A percentile compares a stretch with the other conserved stretches of the same genome.
Evolutionary conservation across 1,140 invertebrate species (phyloP).

Genomic region (Drosophila kurseongensis): DNA sequence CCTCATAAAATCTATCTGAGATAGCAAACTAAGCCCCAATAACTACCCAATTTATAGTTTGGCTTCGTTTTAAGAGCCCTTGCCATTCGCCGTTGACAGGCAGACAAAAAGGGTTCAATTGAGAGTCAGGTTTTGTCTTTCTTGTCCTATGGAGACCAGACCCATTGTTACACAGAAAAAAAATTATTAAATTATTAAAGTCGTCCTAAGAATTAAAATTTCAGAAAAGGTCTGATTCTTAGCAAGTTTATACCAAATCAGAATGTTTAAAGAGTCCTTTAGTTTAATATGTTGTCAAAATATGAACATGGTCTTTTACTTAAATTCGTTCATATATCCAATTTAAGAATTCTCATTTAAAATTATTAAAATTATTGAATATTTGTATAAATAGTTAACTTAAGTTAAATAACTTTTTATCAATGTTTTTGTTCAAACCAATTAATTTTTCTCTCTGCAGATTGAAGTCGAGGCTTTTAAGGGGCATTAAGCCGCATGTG

Average conservation of each 20-base stretch:
- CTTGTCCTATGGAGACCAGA: slow-evolving; percentile 10
- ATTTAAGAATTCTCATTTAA: too few species aligned
- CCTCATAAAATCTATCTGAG: slow-evolving; percentile 17
- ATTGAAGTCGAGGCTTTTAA: slow-evolving; percentile 7
- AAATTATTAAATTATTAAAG: too few species aligned
- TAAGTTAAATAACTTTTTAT: too few species aligned
- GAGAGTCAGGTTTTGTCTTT: slow-evolving; percentile 55
- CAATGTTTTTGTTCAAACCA: neutral
- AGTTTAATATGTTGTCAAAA: too few species aligned
- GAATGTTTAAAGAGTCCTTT: too few species aligned
- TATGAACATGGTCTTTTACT: too few species aligned
- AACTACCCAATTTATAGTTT: slow-evolving; percentile 33
- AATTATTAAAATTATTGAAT: too few species aligned
- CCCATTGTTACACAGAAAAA: slow-evolving; percentile 5
- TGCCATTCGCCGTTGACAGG: slow-evolving; percentile 19
- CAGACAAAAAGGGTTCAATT: slow-evolving; percentile 58
- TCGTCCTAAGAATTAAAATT: too few species aligned
- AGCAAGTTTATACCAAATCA: too few species aligned
- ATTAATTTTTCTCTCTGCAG: slow-evolving; percentile 5
- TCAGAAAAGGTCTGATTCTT: too few species aligned
- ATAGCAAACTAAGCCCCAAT: slow-evolving; percentile 4
- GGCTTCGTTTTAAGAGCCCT: slow-evolving; percentile 32
- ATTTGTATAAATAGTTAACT: too few species aligned
- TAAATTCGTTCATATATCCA: too few species aligned
- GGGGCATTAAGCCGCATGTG: slow-evolving; percentile 64